Evolutionary conservation across 2,888 invertebrate species (phyloP).

Genomic region (Archaeoteleia sp.): DNA sequence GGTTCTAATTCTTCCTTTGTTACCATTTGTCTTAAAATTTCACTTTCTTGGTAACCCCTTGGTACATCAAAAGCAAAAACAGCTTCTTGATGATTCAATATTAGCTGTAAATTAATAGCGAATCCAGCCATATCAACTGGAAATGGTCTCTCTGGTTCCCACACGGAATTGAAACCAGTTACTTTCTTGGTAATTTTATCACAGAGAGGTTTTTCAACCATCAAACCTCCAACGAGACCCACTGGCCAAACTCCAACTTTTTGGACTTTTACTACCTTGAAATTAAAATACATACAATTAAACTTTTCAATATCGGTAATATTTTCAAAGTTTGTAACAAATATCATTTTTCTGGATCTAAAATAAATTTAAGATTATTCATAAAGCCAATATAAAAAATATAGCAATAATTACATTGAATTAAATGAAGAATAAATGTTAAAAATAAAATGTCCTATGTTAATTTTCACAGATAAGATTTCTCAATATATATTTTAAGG

Average conservation of each 20-base stretch:
- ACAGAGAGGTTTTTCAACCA: constrained; percentile 92
- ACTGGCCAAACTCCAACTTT: constrained; percentile 96
- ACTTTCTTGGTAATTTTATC: constrained; percentile 79
- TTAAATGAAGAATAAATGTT: no score
- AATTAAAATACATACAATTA: constrained; percentile 56
- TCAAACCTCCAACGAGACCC: constrained; percentile 94
- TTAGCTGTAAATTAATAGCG: constrained; percentile 86
- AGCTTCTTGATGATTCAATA: constrained; percentile 83
- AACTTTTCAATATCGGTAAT: no score
- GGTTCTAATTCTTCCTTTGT: constrained; percentile 89
- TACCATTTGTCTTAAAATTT: constrained; percentile 85
- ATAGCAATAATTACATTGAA: no score
- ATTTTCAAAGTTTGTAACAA: no score
- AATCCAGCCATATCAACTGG: constrained; percentile 99
- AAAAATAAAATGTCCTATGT: no score
- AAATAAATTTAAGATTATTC: no score
- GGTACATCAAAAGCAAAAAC: constrained; percentile 89
- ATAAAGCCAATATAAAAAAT: no score
- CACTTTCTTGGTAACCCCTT: constrained; percentile 92
- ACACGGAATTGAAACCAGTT: constrained; percentile 83
- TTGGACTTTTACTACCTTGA: constrained; percentile 86
- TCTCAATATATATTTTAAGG: no score
- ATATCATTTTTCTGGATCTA: no score
- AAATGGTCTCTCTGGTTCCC: constrained; percentile 93
- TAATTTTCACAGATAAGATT: no score